phyloP scores from a whole-genome alignment of 2,113 vertebrate species.

The Thalassoma bifasciatum region DNA sequence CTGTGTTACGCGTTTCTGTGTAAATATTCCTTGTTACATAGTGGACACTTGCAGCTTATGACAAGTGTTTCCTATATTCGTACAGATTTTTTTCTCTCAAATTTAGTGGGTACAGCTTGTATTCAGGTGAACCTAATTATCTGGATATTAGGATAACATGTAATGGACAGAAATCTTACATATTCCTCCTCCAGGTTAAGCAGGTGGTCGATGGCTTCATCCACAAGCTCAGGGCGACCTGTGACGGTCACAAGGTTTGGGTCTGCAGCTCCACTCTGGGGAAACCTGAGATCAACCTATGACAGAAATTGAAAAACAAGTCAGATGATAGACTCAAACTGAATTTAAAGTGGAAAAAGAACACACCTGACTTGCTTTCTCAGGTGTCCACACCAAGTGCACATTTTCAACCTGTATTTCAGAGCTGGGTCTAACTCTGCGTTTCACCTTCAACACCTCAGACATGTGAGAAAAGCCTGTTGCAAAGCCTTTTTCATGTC shows the following conservation, averaged over 20 bases:
- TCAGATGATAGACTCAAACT: background rate
- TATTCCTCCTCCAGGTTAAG: constrained; percentile 98
- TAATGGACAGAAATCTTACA: constrained; percentile 86
- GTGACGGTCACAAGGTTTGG: constrained; percentile 95
- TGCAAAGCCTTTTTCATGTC: constrained; percentile 1
- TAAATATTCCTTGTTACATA: too few relatives aligned
- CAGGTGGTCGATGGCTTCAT: constrained; percentile 98
- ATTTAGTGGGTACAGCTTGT: too few relatives aligned
- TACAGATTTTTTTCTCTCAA: too few relatives aligned
- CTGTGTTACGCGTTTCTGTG: too few relatives aligned
- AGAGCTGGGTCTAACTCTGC: background rate
- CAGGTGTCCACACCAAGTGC: background rate
- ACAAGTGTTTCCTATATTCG: too few relatives aligned
- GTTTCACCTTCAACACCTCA: background rate
- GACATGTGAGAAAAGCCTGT: background rate
- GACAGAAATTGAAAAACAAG: background rate
- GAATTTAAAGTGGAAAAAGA: background rate
- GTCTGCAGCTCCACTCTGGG: constrained; percentile 93
- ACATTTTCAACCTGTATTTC: background rate
- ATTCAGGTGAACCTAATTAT: too few relatives aligned
- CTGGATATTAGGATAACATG: too few relatives aligned
- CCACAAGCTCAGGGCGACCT: constrained; percentile 95
- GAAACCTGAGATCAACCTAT: constrained; percentile 98
- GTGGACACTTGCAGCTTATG: too few relatives aligned
- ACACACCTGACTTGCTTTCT: background rate